Percentiles rank a stretch among this genome's conserved stretches.
Conservation (phyloP, 2,888 invertebrate species). For the Pediacus dermestoides region DNA sequence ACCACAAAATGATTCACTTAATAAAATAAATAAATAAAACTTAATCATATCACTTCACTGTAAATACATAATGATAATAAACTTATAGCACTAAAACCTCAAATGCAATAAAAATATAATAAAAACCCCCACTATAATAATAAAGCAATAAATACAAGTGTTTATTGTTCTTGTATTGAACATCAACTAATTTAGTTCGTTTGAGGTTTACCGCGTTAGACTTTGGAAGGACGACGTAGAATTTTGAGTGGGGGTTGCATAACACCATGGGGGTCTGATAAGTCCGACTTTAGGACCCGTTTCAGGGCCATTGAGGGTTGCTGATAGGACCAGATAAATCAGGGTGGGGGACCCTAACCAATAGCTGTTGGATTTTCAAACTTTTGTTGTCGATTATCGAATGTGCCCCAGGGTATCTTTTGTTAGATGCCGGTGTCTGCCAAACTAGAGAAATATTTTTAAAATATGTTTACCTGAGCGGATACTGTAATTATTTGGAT, state of each 20-base stretch:
- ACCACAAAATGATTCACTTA: too few relatives aligned
- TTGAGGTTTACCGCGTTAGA: slow-evolving; percentile 37
- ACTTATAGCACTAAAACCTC: neutral
- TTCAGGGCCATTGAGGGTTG: slow-evolving; percentile 43
- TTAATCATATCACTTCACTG: too few relatives aligned
- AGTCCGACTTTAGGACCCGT: slow-evolving; percentile 30
- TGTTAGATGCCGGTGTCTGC: slow-evolving; percentile 16
- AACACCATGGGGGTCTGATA: slow-evolving; percentile 30
- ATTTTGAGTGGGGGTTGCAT: slow-evolving; percentile 32
- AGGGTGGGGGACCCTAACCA: slow-evolving; percentile 40
- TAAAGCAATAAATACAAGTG: slow-evolving; percentile 34
- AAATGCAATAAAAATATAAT: neutral
- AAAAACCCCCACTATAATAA: slow-evolving; percentile 8
- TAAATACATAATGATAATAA: too few relatives aligned
- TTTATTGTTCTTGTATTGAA: slow-evolving; percentile 36
- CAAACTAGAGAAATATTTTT: slow-evolving; percentile 11
- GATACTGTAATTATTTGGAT: slow-evolving; percentile 11
- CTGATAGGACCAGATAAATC: slow-evolving; percentile 39
- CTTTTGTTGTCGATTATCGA: slow-evolving; percentile 34
- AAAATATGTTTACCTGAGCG: slow-evolving; percentile 17
- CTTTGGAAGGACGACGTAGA: slow-evolving; percentile 20
- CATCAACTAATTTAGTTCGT: slow-evolving; percentile 43
- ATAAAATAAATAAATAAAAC: too few relatives aligned
- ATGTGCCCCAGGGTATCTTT: slow-evolving; percentile 26
- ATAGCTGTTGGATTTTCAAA: slow-evolving; percentile 41